phyloP scores from a whole-genome alignment of 2,113 vertebrate species.

The Panthera uncia region DNA sequence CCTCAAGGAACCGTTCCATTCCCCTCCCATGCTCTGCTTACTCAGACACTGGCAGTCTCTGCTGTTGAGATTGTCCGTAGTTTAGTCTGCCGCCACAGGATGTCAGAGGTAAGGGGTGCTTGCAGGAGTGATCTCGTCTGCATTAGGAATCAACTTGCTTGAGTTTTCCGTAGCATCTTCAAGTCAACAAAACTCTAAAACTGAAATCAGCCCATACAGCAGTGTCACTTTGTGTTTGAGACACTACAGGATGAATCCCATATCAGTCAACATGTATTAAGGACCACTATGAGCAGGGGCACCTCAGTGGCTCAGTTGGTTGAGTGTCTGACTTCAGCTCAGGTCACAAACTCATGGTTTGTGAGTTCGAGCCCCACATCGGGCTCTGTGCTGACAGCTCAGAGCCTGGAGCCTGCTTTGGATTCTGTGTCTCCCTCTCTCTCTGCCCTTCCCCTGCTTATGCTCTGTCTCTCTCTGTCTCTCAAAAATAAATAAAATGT shows the following conservation, averaged over 20 bases:
- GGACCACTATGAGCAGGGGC: neutral
- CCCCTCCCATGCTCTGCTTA: too few relatives aligned
- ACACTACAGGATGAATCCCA: neutral
- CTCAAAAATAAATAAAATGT: too few relatives aligned
- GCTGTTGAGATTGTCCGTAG: neutral
- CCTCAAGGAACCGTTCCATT: neutral
- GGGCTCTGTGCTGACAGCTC: too few relatives aligned
- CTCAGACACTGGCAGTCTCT: neutral
- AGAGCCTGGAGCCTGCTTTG: too few relatives aligned
- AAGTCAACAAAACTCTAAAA: neutral
- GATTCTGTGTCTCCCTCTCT: too few relatives aligned
- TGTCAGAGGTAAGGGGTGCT: neutral
- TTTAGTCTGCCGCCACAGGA: neutral
- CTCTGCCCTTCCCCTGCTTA: too few relatives aligned
- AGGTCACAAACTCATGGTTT: too few relatives aligned
- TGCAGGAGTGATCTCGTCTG: neutral
- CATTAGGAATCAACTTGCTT: neutral
- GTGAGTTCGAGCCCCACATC: too few relatives aligned
- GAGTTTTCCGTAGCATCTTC: neutral
- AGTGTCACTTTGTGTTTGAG: slow-evolving; percentile 14
- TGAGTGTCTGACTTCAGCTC: too few relatives aligned
- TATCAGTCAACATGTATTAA: neutral
- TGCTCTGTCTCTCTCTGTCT: too few relatives aligned
- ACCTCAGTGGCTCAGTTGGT: too few relatives aligned
- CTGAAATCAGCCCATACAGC: neutral